phyloP scores from a whole-genome alignment of 2,113 vertebrate species.

The Gasterosteus aculeatus region DNA sequence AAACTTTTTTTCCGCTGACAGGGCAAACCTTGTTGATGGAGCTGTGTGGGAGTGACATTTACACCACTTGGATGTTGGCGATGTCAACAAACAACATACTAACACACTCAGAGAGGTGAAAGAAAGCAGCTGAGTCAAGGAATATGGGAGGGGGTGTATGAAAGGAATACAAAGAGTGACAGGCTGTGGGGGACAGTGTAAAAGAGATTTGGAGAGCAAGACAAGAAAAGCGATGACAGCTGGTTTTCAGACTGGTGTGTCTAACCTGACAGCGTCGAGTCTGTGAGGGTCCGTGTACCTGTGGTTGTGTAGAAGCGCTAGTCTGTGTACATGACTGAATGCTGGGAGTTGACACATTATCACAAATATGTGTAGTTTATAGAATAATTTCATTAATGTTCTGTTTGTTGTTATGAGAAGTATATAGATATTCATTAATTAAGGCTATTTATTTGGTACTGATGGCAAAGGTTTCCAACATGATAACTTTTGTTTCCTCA shows the following conservation, averaged over 20 bases:
- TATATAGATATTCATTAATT: too few relatives aligned
- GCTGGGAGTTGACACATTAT: background rate
- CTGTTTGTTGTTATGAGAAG: background rate
- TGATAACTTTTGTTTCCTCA: background rate
- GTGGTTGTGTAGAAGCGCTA: background rate
- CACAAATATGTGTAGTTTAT: background rate
- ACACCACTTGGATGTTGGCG: constrained; percentile 42
- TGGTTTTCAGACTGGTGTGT: constrained; percentile 45
- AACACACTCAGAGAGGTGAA: constrained; percentile 46
- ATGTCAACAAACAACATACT: constrained; percentile 49
- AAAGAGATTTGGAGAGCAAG: constrained; percentile 42
- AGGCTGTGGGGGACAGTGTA: constrained; percentile 42
- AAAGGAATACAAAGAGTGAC: constrained; percentile 41
- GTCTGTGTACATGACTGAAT: background rate
- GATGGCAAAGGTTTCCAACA: background rate
- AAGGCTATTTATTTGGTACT: background rate
- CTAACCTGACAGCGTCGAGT: constrained; percentile 41
- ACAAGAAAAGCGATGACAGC: constrained; percentile 45
- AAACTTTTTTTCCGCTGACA: constrained; percentile 14
- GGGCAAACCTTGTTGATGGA: constrained; percentile 32
- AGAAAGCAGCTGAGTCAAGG: constrained; percentile 34
- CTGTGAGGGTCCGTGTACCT: background rate
- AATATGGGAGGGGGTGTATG: constrained; percentile 28
- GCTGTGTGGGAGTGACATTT: constrained; percentile 55
- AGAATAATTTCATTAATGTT: background rate